Evolutionary conservation across 2,113 vertebrate genomes (phyloP).

Genomic region (Indicator indicator): DNA sequence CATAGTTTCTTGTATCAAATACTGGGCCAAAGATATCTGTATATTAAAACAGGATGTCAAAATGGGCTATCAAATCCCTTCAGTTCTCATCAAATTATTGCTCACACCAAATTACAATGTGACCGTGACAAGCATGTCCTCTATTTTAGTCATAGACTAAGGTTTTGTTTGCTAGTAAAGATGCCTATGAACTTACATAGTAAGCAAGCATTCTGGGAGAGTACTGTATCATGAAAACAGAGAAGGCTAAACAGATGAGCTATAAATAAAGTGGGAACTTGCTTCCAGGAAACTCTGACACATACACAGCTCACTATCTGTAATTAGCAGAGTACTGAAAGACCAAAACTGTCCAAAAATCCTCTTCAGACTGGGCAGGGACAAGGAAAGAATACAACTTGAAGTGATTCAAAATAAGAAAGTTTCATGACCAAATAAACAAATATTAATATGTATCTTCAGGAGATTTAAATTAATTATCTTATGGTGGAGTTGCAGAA

Average conservation of each 20-base stretch:
- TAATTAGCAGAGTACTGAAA: not conserved
- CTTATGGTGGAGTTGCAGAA: not conserved
- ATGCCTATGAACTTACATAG: not conserved
- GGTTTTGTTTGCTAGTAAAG: not conserved
- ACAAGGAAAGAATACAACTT: not conserved
- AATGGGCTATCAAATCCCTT: not conserved
- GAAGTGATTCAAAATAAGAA: not conserved
- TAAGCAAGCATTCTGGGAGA: not conserved
- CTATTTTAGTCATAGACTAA: not conserved
- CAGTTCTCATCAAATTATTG: not conserved
- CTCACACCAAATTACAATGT: not conserved
- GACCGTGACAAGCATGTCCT: not conserved
- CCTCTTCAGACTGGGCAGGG: not conserved
- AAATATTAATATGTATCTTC: not conserved
- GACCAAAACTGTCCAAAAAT: not conserved
- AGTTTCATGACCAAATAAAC: not conserved
- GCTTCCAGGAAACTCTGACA: not conserved
- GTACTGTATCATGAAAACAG: not conserved
- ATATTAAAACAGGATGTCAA: not conserved
- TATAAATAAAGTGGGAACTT: not conserved
- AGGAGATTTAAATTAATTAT: not conserved
- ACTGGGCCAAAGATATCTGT: too few species aligned
- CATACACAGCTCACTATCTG: not conserved
- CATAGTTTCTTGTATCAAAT: not conserved
- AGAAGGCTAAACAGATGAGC: constrained; percentile 8